Evolutionary conservation across 2,797 vertebrate genomes (phyloP), one percentile per base, ranked within the genome.

Genomic region (Cyclura pinguis): DNA sequence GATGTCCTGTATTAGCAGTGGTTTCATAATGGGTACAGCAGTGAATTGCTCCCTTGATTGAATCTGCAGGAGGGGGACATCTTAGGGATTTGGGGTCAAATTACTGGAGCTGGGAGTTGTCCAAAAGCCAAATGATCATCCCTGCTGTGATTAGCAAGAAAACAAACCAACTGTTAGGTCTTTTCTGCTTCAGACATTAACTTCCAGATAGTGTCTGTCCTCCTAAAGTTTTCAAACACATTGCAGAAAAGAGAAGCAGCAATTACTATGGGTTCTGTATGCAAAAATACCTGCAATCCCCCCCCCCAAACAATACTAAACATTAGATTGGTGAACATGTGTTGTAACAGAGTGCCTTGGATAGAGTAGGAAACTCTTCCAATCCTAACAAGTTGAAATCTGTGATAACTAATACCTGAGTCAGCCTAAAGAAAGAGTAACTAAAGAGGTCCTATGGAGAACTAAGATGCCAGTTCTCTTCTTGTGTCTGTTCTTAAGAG

Each of bases 51-150:
- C 42, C 35, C 3, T 59, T 84, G 72, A 88, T 35, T 69, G 81
- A 84, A 88, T 77, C 80, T 88, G 24, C 59, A 88, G 59, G 73
- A 67, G 38, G 32, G 42, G 42, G 4, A 47, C 32, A 38, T 50
- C 84, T 84, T 47, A 69, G 81, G 86, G n/a, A 87, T 6, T 55
- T 47, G 47, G 73, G 47, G 55, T 87, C n/a, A 52, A 80, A 87
- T 87, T 91, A 87, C 59, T 76, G 32, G 72, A 52, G 80, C 57
- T 87, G 78, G 69, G 76, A 83, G 42, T 76, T 87, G 72, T 57
- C 14, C 57, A 77, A 55, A 87, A 87, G 6, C 47, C 80, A n/a
- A n/a, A 55, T 32, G 85, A 64, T 64, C 42, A 87, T 59, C 69
- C 78, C 32, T 76, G 32, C 85, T 84, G 59, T 69, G 80, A 88